Percentiles rank a stretch among this genome's conserved stretches.
These are phyloP conservation scores for Lucilia cuprina DNA, from an alignment of 1,140 invertebrate species.

Conservation along the genomic window DNA sequence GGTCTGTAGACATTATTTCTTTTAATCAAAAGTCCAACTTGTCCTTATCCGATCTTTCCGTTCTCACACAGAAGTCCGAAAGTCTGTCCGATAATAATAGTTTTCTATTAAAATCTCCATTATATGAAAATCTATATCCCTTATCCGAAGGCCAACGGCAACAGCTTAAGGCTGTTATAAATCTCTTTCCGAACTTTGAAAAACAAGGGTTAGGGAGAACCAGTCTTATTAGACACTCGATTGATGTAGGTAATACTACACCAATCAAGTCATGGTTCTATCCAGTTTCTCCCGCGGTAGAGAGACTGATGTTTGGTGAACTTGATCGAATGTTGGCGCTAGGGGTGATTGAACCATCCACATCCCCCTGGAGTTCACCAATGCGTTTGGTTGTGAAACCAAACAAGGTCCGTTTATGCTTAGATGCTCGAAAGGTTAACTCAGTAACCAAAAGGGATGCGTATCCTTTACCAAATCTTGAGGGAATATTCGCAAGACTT, in stretches of 20 bases:
- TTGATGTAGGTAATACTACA: slow-evolving; percentile 23
- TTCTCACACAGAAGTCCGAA: background rate
- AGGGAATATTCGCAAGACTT: slow-evolving; percentile 42
- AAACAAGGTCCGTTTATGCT: background rate
- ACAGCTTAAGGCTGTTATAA: slow-evolving; percentile 14
- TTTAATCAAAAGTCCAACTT: background rate
- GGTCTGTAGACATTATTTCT: background rate
- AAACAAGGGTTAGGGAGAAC: slow-evolving; percentile 34
- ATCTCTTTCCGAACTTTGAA: slow-evolving; percentile 22
- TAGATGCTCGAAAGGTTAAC: slow-evolving; percentile 55
- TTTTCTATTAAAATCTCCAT: background rate
- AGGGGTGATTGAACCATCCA: slow-evolving; percentile 42
- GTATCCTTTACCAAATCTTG: slow-evolving; percentile 44
- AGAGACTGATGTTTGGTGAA: slow-evolving; percentile 45
- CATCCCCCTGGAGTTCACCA: slow-evolving; percentile 41
- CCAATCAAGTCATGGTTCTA: slow-evolving; percentile 38
- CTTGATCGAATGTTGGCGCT: slow-evolving; percentile 44
- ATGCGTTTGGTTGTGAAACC: no score
- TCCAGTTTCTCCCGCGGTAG: slow-evolving; percentile 40
- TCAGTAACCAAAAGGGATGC: slow-evolving; percentile 38
- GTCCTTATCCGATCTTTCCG: background rate
- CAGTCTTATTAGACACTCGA: background rate
- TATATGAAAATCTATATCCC: background rate
- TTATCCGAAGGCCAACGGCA: background rate
- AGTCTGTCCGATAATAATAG: background rate